These are phyloP conservation scores for Parnassius glacialis DNA, from an alignment of 2,888 invertebrate species.

Conservation along the genomic window DNA sequence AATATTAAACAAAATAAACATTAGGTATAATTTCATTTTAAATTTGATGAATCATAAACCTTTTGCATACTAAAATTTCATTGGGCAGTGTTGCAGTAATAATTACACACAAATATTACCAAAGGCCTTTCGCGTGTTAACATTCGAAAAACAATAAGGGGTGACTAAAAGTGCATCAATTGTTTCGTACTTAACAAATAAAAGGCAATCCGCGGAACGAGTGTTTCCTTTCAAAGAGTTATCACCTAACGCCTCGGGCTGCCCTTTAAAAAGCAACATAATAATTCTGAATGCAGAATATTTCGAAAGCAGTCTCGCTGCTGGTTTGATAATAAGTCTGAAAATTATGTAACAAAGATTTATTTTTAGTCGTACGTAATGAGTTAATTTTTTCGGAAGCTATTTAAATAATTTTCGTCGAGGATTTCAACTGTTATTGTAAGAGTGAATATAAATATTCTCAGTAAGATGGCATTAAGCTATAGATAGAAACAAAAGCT, in stretches of 20 bases:
- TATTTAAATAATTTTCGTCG: no score
- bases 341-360: no score
- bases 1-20: no score
- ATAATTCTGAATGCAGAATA: constrained; percentile 21
- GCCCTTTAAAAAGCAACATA: constrained; percentile 18
- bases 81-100: not conserved
- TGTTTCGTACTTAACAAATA: constrained; percentile 25
- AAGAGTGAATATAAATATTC: no score
- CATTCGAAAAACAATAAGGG: constrained; percentile 12
- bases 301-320: constrained; percentile 5
- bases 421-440: no score
- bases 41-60: no score
- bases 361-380: no score
- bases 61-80: no score
- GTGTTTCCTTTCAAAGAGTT: constrained; percentile 26
- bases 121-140: constrained; percentile 5
- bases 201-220: constrained; percentile 23
- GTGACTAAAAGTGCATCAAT: constrained; percentile 19
- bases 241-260: constrained; percentile 22
- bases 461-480: no score
- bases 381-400: no score
- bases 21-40: no score
- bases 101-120: constrained; percentile 3
- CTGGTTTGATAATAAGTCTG: not conserved
- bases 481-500: no score